These are phyloP conservation scores for Oncopodura yosiiana DNA, from an alignment of 1,140 invertebrate genomes.

Conservation along the genomic window DNA sequence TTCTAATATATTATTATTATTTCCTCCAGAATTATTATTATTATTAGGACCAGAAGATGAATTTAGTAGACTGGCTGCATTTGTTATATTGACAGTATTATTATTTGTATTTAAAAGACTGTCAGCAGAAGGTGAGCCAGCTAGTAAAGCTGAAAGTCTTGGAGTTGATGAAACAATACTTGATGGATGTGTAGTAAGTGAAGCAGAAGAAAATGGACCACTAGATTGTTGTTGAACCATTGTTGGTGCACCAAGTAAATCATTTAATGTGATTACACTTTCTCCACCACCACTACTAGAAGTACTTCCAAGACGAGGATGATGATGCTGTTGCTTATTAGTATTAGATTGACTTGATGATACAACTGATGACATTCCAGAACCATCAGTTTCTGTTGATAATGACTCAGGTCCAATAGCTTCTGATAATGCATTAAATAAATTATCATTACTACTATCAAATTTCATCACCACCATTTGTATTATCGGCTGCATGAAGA, in stretches of 20 bases:
- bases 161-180: slow-evolving; percentile 28
- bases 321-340: too few relatives aligned
- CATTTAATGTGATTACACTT: slow-evolving; percentile 24
- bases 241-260: slow-evolving; percentile 30
- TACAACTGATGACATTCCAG: background rate
- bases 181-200: background rate
- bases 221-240: slow-evolving; percentile 13
- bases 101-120: too few relatives aligned
- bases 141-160: slow-evolving; percentile 30
- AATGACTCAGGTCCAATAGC: slow-evolving; percentile 25
- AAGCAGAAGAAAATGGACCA: background rate
- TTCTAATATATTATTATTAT: too few relatives aligned
- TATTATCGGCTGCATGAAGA: too few relatives aligned
- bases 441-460: background rate
- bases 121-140: slow-evolving; percentile 30
- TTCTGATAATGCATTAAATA: slow-evolving; percentile 19
- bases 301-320: too few relatives aligned
- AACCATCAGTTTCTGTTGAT: background rate
- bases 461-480: too few relatives aligned
- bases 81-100: background rate
- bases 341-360: background rate
- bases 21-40: background rate
- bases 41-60: background rate
- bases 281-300: too few relatives aligned
- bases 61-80: background rate